Percentiles rank a stretch among this genome's conserved stretches.
Evolutionary conservation across 2,113 vertebrate species (phyloP).

Genomic region (Marmota flaviventris): DNA sequence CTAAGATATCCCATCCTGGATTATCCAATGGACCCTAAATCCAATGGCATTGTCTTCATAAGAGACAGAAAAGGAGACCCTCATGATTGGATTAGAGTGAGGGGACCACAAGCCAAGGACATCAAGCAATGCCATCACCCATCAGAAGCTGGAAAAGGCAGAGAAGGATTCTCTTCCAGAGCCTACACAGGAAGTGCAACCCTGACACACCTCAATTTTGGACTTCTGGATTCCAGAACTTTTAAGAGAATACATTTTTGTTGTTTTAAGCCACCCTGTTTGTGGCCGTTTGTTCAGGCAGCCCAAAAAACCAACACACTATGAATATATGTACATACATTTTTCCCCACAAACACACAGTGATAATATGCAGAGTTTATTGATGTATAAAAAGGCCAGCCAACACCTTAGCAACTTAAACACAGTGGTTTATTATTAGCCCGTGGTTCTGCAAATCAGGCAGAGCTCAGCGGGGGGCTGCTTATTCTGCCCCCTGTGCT

Average conservation of each 20-base stretch:
- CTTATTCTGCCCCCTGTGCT: background rate
- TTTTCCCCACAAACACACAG: background rate
- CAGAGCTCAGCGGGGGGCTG: background rate
- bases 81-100: background rate
- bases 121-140: background rate
- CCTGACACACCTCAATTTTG: background rate
- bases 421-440: background rate
- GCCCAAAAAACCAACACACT: background rate
- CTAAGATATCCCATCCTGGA: background rate
- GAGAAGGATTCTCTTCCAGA: background rate
- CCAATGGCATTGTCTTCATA: background rate
- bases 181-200: rapidly evolving
- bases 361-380: background rate
- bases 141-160: background rate
- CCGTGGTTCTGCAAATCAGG: background rate
- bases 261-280: background rate
- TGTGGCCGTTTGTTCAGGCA: background rate
- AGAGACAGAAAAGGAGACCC: background rate
- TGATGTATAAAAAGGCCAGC: background rate
- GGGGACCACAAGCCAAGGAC: background rate
- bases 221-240: background rate
- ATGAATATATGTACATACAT: background rate
- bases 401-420: background rate
- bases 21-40: background rate
- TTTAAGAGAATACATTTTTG: background rate